A percentile compares a stretch with the other conserved stretches of the same genome.
Evolutionary conservation across 2,888 invertebrate genomes (phyloP).

Genomic region (Calliopum simillimum): DNA sequence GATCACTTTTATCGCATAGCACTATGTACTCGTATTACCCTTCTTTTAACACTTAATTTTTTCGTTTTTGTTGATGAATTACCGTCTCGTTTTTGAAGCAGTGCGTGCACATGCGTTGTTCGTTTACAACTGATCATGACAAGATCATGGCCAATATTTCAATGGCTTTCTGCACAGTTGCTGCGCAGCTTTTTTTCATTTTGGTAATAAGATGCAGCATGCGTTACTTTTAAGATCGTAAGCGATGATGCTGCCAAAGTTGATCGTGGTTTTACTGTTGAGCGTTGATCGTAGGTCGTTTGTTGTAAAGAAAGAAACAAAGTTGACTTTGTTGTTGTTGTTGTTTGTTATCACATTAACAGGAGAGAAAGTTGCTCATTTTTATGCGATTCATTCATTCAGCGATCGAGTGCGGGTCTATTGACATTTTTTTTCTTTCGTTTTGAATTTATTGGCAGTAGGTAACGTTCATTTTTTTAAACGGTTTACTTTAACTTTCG

Average conservation of each 20-base stretch:
- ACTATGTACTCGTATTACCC: no score
- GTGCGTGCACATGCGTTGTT: constrained; percentile 56
- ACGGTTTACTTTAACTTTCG: no score
- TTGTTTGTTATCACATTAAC: background rate
- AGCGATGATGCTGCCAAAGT: background rate
- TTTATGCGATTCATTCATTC: constrained; percentile 11
- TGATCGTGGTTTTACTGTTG: background rate
- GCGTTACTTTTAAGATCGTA: constrained; percentile 6
- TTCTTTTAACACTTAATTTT: constrained; percentile 6
- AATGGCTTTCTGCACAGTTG: background rate
- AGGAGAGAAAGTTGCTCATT: constrained; percentile 21
- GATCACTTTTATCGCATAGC: background rate
- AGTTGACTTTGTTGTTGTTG: background rate
- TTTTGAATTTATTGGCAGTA: no score
- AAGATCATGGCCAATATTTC: constrained; percentile 52
- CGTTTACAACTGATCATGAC: constrained; percentile 53
- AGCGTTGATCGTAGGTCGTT: constrained; percentile 5
- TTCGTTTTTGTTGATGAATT: background rate
- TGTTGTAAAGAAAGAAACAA: background rate
- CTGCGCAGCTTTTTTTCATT: background rate
- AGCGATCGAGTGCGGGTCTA: background rate
- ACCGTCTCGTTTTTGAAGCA: constrained; percentile 21
- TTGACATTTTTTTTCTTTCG: no score
- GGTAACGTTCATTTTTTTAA: no score
- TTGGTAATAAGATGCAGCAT: background rate